phyloP scores from a whole-genome alignment of 2,797 vertebrate species.

The Vespertilio murinus region DNA sequence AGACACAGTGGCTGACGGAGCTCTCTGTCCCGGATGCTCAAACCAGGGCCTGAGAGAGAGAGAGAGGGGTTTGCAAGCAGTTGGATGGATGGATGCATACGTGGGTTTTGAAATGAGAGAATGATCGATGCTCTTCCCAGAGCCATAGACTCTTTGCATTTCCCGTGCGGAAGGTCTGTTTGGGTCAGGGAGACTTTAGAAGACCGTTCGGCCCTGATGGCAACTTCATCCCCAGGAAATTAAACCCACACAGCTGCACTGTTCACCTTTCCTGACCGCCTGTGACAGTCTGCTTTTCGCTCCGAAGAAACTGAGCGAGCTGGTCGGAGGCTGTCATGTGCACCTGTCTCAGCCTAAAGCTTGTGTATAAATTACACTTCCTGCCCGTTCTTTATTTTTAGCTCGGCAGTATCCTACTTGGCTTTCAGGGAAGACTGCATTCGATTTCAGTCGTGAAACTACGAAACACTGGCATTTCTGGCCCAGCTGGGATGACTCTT shows the following conservation, averaged over 20 bases:
- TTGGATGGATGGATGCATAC: background rate
- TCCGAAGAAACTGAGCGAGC: background rate
- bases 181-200: slow-evolving; percentile 3
- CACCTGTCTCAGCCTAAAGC: slow-evolving; percentile 49
- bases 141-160: background rate
- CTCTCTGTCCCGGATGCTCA: background rate
- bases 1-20: background rate
- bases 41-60: background rate
- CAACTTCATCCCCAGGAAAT: slow-evolving; percentile 15
- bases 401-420: slow-evolving; percentile 28
- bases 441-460: slow-evolving; percentile 53
- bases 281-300: slow-evolving; percentile 38
- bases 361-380: slow-evolving; percentile 67
- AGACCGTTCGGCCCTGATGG: background rate
- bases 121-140: background rate
- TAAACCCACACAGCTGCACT: background rate
- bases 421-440: slow-evolving; percentile 19
- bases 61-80: background rate
- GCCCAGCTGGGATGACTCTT: background rate
- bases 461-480: background rate
- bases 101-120: slow-evolving; percentile 11
- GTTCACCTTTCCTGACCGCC: slow-evolving; percentile 10
- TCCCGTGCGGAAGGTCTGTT: background rate
- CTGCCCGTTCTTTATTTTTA: slow-evolving; percentile 73
- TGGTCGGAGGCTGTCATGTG: background rate